Evolutionary conservation across 2,888 invertebrate species (phyloP).

Genomic region (Macrophya alboannulata): DNA sequence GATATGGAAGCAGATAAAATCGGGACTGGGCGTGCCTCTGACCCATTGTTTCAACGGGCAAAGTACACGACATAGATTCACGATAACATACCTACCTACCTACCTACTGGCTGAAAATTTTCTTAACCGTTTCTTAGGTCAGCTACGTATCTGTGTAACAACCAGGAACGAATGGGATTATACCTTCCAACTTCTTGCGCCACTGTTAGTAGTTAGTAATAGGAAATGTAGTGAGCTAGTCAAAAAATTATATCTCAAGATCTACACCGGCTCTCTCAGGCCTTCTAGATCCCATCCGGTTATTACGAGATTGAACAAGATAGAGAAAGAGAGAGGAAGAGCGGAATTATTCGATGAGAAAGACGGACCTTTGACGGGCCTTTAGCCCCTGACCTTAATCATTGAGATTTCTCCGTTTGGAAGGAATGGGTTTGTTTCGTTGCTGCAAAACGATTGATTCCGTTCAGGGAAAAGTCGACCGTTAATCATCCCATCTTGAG

Average conservation of each 20-base stretch:
- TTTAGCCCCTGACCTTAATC: conserved; percentile 57
- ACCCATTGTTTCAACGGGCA: conserved; percentile 66
- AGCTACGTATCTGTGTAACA: background rate
- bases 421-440: conserved; percentile 6
- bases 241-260: conserved; percentile 58
- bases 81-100: conserved; percentile 65
- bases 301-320: conserved; percentile 71
- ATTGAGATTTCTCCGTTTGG: conserved; percentile 31
- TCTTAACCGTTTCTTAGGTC: background rate
- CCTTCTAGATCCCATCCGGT: conserved; percentile 61
- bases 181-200: conserved; percentile 9
- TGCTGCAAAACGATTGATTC: conserved; percentile 6
- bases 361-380: conserved; percentile 62
- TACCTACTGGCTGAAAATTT: background rate
- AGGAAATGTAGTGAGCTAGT: background rate
- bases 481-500: background rate
- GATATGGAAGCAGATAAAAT: conserved; percentile 8
- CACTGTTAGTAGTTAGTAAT: background rate
- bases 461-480: background rate
- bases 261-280: conserved; percentile 47
- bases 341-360: conserved; percentile 21
- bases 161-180: conserved; percentile 7
- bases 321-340: conserved; percentile 65
- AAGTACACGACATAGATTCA: conserved; percentile 63
- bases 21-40: conserved; percentile 28